Conservation (phyloP, 2,797 vertebrate species). For the Schizothorax lantsangensis region DNA sequence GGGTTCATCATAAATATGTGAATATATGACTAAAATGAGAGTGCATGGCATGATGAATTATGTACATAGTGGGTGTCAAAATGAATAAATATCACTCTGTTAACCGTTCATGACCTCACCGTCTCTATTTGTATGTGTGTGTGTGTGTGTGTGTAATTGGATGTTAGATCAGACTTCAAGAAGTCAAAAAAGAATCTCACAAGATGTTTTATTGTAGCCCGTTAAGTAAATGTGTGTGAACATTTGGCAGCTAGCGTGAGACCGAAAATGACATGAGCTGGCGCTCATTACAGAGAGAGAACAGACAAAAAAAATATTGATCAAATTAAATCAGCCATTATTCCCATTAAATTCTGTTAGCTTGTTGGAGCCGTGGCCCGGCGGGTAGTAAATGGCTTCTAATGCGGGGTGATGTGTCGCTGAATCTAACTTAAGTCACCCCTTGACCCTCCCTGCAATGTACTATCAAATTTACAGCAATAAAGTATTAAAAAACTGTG, state of each 20-base stretch:
- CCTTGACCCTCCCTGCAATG: background rate
- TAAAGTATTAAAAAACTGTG: background rate
- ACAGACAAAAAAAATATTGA: background rate
- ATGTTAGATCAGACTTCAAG: slow-evolving; percentile 28
- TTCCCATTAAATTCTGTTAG: slow-evolving; percentile 21
- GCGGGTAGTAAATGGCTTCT: background rate
- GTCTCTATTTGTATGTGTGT: slow-evolving; percentile 6
- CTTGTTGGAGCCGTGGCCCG: background rate
- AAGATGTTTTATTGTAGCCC: slow-evolving; percentile 25
- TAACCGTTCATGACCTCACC: slow-evolving; percentile 28
- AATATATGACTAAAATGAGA: slow-evolving; percentile 43
- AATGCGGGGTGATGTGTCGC: background rate
- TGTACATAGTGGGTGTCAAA: slow-evolving; percentile 43
- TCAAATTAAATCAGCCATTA: slow-evolving; percentile 17
- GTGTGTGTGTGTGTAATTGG: slow-evolving; percentile 13
- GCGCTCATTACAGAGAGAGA: slow-evolving; percentile 18
- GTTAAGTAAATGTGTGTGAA: slow-evolving; percentile 26
- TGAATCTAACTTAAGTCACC: background rate
- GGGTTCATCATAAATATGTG: slow-evolving; percentile 56
- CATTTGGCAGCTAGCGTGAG: slow-evolving; percentile 23
- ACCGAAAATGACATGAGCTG: slow-evolving; percentile 29
- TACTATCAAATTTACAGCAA: background rate
- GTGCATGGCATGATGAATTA: slow-evolving; percentile 46
- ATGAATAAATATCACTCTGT: slow-evolving; percentile 50
- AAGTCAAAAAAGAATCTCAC: slow-evolving; percentile 35